Evolutionary conservation across 2,797 vertebrate species (phyloP).

Genomic region (Eulemur mongoz): DNA sequence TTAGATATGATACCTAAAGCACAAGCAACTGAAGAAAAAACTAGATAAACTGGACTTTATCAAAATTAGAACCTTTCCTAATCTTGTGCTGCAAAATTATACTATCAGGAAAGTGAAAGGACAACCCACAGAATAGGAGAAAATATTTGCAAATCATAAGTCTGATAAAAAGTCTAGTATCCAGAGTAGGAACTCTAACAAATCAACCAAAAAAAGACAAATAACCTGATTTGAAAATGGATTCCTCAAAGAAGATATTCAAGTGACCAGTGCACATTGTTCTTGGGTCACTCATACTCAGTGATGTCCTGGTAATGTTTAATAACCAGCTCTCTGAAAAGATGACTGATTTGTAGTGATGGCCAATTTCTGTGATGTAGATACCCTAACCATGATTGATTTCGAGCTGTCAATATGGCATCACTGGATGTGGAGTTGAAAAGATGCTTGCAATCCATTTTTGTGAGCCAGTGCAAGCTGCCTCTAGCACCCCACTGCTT

Average conservation of each 20-base stretch:
- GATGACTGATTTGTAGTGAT: neutral
- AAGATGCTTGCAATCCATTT: neutral
- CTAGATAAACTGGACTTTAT: neutral
- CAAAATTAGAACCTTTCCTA: neutral
- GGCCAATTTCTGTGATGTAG: neutral
- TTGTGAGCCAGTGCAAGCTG: neutral
- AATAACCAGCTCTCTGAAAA: neutral
- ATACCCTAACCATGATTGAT: neutral
- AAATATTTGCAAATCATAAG: neutral
- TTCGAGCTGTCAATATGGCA: neutral
- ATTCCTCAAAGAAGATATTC: neutral
- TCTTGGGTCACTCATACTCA: neutral
- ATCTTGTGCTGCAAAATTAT: neutral
- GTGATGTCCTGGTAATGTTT: neutral
- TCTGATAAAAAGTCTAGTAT: neutral
- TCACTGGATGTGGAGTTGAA: neutral
- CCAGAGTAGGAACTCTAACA: neutral
- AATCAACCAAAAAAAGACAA: neutral
- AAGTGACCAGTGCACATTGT: neutral
- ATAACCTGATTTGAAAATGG: neutral
- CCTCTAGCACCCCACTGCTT: neutral
- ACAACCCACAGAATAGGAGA: neutral
- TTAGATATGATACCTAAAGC: neutral
- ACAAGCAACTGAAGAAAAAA: neutral
- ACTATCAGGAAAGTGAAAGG: neutral